A percentile compares a stretch with the other conserved stretches of the same genome.
These are phyloP conservation scores for Microplitis manilae DNA, from an alignment of 2,888 invertebrate species.

Conservation along the genomic window DNA sequence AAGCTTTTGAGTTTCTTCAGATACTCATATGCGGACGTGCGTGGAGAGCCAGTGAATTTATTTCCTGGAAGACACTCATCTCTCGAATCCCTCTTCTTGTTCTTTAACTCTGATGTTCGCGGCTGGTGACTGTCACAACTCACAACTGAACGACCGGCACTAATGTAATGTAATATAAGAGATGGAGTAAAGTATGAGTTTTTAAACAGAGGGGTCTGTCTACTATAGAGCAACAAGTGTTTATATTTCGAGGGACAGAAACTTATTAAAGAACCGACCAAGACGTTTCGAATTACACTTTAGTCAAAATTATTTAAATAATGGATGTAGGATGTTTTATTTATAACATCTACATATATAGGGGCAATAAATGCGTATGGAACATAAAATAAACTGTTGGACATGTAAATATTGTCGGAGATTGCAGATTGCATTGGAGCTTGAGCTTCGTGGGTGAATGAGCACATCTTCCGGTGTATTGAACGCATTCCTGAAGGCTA, in stretches of 20 bases:
- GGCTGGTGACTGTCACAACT: conserved; percentile 17
- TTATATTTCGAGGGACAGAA: conserved; percentile 18
- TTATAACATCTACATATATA: not conserved
- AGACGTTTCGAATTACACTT: conserved; percentile 14
- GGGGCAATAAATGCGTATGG: not conserved
- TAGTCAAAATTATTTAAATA: conserved; percentile 12
- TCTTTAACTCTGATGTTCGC: not conserved
- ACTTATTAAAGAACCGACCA: not conserved
- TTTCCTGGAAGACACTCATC: conserved; percentile 33
- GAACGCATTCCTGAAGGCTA: conserved; percentile 45
- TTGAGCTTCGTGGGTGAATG: conserved; percentile 48
- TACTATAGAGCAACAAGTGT: conserved; percentile 32
- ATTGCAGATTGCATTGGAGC: conserved; percentile 11
- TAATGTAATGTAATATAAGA: not conserved
- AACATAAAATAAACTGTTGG: conserved; percentile 6
- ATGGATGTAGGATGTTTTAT: not conserved
- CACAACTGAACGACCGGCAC: not conserved
- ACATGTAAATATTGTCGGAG: conserved; percentile 13
- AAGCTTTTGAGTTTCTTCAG: not conserved
- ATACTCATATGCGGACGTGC: conserved; percentile 43
- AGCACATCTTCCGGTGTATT: conserved; percentile 45
- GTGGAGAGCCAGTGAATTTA: conserved; percentile 34
- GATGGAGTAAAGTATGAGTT: not conserved
- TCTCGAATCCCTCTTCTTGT: conserved; percentile 17
- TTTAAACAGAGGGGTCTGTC: conserved; percentile 28